Percentiles rank a stretch among this genome's conserved stretches.
phyloP scores from a whole-genome alignment of 2,113 vertebrate genomes.

The Microcebus griseorufus region DNA sequence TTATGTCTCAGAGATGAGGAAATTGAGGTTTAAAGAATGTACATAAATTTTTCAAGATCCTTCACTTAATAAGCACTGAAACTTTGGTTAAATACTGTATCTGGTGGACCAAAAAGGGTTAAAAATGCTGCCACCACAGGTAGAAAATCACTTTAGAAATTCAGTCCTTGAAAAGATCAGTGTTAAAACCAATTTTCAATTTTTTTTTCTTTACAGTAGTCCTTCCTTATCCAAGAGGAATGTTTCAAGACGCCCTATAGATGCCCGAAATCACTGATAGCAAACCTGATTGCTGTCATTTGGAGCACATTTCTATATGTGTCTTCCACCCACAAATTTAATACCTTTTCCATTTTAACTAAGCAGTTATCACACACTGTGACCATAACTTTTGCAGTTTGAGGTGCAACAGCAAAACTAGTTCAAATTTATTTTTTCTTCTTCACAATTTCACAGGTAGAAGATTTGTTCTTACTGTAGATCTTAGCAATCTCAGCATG shows the following conservation, averaged over 20 bases:
- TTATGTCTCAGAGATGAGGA: neutral
- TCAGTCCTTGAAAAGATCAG: neutral
- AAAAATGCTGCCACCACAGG: accelerated
- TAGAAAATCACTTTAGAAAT: neutral
- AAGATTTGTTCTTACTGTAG: neutral
- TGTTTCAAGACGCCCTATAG: neutral
- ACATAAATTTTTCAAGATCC: neutral
- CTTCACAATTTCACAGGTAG: neutral
- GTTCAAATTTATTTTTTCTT: neutral
- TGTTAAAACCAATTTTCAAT: neutral
- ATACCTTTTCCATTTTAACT: neutral
- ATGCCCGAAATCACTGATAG: neutral
- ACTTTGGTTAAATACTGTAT: no score
- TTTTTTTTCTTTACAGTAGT: neutral
- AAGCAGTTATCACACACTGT: neutral
- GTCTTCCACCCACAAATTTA: neutral
- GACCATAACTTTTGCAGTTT: neutral
- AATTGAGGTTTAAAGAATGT: neutral
- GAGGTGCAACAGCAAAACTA: neutral
- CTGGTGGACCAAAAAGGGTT: neutral
- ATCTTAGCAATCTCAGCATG: neutral
- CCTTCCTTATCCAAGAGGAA: neutral
- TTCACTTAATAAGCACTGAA: neutral
- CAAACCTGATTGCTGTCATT: neutral
- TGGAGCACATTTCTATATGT: neutral